phyloP scores from a whole-genome alignment of 1,140 invertebrate species.

The Limonius californicus region DNA sequence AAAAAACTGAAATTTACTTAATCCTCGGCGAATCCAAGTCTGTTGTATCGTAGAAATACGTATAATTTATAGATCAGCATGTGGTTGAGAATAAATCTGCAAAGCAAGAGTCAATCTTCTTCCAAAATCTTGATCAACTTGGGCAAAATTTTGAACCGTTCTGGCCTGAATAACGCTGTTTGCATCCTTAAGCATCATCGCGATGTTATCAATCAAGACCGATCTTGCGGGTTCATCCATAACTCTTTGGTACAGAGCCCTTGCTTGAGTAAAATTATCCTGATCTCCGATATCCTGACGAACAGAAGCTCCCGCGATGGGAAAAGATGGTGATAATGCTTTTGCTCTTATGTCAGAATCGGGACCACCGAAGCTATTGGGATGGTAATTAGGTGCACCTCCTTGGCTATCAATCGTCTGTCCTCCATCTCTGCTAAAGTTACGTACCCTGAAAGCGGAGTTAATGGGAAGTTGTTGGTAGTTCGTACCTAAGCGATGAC shows the following conservation, averaged over 20 bases:
- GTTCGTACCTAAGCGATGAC: constrained; percentile 84
- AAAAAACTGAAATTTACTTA: no score
- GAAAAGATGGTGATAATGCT: constrained; percentile 53
- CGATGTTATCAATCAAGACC: constrained; percentile 78
- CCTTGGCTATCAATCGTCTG: constrained; percentile 65
- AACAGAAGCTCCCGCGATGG: constrained; percentile 57
- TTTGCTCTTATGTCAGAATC: constrained; percentile 54
- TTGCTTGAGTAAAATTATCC: constrained; percentile 85
- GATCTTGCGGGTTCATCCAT: constrained; percentile 67
- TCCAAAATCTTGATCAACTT: constrained; percentile 65
- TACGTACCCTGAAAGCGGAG: constrained; percentile 63
- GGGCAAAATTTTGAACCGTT: constrained; percentile 68
- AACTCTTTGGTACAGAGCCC: constrained; percentile 75
- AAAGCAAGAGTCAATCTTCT: constrained; percentile 47
- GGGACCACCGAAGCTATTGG: constrained; percentile 90
- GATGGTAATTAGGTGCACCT: constrained; percentile 91
- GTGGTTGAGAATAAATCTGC: not conserved
- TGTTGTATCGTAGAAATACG: no score
- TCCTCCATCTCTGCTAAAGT: constrained; percentile 84
- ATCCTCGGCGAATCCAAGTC: no score
- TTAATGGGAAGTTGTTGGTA: constrained; percentile 87
- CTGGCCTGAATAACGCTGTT: constrained; percentile 80
- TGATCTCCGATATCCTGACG: constrained; percentile 81
- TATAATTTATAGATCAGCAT: not conserved
- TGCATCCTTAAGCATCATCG: constrained; percentile 69